phyloP scores from a whole-genome alignment of 1,140 invertebrate species.

The Scaptomyza graminum region DNA sequence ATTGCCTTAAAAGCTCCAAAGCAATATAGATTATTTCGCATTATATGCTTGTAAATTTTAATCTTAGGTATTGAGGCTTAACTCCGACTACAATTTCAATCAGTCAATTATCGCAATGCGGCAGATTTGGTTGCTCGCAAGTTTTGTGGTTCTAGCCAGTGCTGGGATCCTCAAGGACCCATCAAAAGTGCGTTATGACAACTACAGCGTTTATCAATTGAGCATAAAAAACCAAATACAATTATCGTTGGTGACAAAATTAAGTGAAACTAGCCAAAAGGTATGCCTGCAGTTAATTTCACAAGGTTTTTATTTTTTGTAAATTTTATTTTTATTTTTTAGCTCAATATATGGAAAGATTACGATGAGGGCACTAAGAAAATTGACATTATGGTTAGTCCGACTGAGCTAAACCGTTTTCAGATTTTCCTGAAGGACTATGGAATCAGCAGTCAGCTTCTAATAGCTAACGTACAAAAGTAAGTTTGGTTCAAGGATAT shows the following conservation, averaged over 20 bases:
- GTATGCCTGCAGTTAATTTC: conserved; percentile 17
- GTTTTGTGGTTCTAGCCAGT: conserved; percentile 48
- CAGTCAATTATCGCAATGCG: conserved; percentile 52
- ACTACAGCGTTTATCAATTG: conserved; percentile 60
- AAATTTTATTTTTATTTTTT: neutral
- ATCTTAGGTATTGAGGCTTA: neutral
- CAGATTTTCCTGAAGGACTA: conserved; percentile 39
- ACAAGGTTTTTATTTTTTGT: too few species aligned
- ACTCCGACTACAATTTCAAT: neutral
- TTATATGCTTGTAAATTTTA: conserved; percentile 3
- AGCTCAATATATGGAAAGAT: conserved; percentile 77
- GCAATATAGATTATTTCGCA: conserved; percentile 41
- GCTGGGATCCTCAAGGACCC: conserved; percentile 43
- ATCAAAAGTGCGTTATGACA: conserved; percentile 52
- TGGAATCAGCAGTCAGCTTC: conserved; percentile 47
- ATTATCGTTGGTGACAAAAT: conserved; percentile 41
- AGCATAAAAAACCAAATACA: conserved; percentile 53
- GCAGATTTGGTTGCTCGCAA: conserved; percentile 50
- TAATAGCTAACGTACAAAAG: conserved; percentile 71
- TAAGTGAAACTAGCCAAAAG: conserved; percentile 50
- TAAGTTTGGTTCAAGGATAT: conserved; percentile 33
- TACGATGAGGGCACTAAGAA: conserved; percentile 55
- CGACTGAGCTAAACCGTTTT: conserved; percentile 43
- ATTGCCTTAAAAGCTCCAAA: conserved; percentile 12
- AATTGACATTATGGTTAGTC: conserved; percentile 70